Conservation (phyloP, 2,797 vertebrate species). For the Coranthus polyacanthus region DNA sequence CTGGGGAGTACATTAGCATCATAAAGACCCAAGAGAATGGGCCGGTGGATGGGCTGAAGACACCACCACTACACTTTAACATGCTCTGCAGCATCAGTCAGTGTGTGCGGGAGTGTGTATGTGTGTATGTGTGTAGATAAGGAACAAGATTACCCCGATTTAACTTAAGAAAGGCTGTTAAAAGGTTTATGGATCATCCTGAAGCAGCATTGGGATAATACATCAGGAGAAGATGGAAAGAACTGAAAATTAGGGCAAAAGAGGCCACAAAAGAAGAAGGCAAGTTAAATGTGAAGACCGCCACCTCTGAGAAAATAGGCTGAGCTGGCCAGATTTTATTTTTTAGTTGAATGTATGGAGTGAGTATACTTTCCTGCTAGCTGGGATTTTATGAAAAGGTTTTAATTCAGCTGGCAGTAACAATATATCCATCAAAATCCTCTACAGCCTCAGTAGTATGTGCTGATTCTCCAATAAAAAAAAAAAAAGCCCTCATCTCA, state of each 20-base stretch:
- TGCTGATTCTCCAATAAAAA: neutral
- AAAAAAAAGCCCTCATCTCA: conserved; percentile 8
- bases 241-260: conserved; percentile 29
- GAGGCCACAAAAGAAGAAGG: conserved; percentile 25
- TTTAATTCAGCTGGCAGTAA: neutral
- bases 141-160: conserved; percentile 83
- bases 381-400: neutral
- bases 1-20: conserved; percentile 88
- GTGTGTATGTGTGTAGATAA: conserved; percentile 57
- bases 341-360: neutral
- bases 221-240: conserved; percentile 62
- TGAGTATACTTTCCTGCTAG: neutral
- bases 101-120: conserved; percentile 29
- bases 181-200: conserved; percentile 81
- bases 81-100: conserved; percentile 62
- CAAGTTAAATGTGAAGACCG: conserved; percentile 41
- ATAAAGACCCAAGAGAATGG: conserved; percentile 86
- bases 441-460: neutral
- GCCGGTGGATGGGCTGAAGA: conserved; percentile 76
- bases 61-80: conserved; percentile 74
- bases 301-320: conserved; percentile 16
- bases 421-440: neutral
- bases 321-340: conserved; percentile 12
- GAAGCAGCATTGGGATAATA: conserved; percentile 65
- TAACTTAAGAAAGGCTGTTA: conserved; percentile 82